Base-by-base conservation (phyloP, 1,140 invertebrate genomes). In the Mya arenaria region DNA sequence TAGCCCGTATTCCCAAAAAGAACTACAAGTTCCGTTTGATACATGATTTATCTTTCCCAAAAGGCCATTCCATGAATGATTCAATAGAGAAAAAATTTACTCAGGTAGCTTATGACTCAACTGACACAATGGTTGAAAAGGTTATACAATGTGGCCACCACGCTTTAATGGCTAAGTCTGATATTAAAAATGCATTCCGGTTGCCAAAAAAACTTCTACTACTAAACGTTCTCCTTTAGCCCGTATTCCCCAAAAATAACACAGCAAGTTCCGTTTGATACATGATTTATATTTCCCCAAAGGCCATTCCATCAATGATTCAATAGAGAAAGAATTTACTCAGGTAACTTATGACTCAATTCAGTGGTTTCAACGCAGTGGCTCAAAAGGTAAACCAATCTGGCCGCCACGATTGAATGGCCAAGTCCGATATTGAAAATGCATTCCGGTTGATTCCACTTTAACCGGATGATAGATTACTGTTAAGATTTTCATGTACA, bases 131-230 rank as follows among this genome's bases (percentile, higher is more conserved):
- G n/a, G n/a, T n/a, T n/a, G n/a, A n/a, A n/a, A n/a, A n/a, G 39
- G 68, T 68, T 48, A n/a, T 37, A 48, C 52, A 28, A 44, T 78
- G 13, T 30, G 36, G 25, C 44, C 37, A 19, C 10, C 25, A 41
- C 19, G 63, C 60, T 66, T 25, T 77, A 3, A 66, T 77, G 37
- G 74, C 60, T 25, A 77, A 77, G 23, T 41, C 74, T 6, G 74
- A 77, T 32, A 77, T 77, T 8, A 44, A 78, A n/a, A 66, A 65
- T n/a, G 75, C 75, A 19, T 78, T 78, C 37, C 15, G 75, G 28
- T 23, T 78, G 28, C n/a, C n/a, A n/a, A n/a, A n/a, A n/a, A n/a
- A n/a, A n/a, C n/a, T n/a, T n/a, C n/a, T n/a, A n/a, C n/a, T n/a
- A n/a, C n/a, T n/a, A n/a, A n/a, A n/a, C n/a, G n/a, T n/a, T n/a